phyloP scores from a whole-genome alignment of 2,888 invertebrate genomes.

The Zaprionus bogoriensis region DNA sequence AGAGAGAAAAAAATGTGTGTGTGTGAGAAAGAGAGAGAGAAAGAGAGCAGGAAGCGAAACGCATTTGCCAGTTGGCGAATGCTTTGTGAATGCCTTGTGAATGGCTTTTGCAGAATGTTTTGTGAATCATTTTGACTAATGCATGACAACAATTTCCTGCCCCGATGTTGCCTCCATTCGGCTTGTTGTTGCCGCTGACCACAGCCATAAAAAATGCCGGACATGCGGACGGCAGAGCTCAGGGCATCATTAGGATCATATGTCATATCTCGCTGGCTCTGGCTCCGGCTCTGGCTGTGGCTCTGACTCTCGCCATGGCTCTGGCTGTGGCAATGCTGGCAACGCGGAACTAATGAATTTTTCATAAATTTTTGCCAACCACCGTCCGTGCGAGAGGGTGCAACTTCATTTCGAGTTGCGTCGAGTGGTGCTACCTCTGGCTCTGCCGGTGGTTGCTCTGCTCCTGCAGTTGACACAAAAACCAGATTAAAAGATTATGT shows the following conservation, averaged over 20 bases:
- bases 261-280: constrained; percentile 47
- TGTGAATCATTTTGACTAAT: constrained; percentile 25
- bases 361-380: constrained; percentile 71
- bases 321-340: neutral
- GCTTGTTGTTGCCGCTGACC: constrained; percentile 21
- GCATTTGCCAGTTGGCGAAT: neutral
- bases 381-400: constrained; percentile 13
- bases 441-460: constrained; percentile 35
- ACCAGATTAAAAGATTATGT: constrained; percentile 78
- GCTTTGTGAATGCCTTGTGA: constrained; percentile 1
- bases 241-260: constrained; percentile 68
- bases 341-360: constrained; percentile 68
- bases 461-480: constrained; percentile 74
- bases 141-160: neutral
- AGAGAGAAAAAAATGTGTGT: neutral
- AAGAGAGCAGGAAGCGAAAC: neutral
- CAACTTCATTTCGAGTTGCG: neutral
- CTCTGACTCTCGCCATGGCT: neutral
- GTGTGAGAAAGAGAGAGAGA: neutral
- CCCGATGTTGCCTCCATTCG: neutral
- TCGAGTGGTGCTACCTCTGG: constrained; percentile 9
- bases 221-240: constrained; percentile 19
- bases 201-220: constrained; percentile 30
- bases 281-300: neutral
- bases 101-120: too few relatives aligned